These are phyloP conservation scores for Tachina lurida DNA, from an alignment of 2,888 invertebrate genomes.

Conservation along the genomic window DNA sequence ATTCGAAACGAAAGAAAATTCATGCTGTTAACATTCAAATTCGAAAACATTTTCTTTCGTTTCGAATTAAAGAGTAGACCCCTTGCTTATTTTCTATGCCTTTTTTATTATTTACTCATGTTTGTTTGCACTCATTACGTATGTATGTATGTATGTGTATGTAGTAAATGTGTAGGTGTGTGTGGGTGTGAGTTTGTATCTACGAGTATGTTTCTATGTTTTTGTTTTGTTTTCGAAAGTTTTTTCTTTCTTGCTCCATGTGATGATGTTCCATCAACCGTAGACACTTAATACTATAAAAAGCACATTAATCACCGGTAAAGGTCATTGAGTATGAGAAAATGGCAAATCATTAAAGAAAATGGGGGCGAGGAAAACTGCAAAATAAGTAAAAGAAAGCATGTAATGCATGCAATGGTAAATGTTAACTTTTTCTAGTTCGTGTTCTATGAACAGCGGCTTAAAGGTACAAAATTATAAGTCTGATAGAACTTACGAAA, in stretches of 20 bases:
- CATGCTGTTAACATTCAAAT: too few relatives aligned
- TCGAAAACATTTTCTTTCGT: too few relatives aligned
- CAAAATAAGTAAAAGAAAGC: constrained; percentile 19
- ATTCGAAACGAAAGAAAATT: too few relatives aligned
- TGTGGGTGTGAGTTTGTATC: background rate
- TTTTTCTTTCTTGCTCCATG: background rate
- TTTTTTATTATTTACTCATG: background rate
- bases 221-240: background rate
- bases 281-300: constrained; percentile 53
- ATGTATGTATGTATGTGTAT: background rate
- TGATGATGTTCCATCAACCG: constrained; percentile 50
- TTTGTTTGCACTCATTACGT: background rate
- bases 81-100: constrained; percentile 14
- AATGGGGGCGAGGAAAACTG: constrained; percentile 24
- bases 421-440: constrained; percentile 23
- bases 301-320: constrained; percentile 61
- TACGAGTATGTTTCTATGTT: background rate
- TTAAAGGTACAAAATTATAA: constrained; percentile 1
- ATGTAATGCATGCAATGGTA: constrained; percentile 18
- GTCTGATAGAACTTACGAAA: too few relatives aligned
- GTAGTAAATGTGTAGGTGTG: too few relatives aligned
- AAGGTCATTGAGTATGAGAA: constrained; percentile 53
- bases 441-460: background rate
- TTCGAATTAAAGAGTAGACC: too few relatives aligned
- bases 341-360: constrained; percentile 21